Evolutionary conservation across 1,140 invertebrate species (phyloP), one percentile per base, ranked within the genome.

Genomic region (Tyrophagus putrescentiae): DNA sequence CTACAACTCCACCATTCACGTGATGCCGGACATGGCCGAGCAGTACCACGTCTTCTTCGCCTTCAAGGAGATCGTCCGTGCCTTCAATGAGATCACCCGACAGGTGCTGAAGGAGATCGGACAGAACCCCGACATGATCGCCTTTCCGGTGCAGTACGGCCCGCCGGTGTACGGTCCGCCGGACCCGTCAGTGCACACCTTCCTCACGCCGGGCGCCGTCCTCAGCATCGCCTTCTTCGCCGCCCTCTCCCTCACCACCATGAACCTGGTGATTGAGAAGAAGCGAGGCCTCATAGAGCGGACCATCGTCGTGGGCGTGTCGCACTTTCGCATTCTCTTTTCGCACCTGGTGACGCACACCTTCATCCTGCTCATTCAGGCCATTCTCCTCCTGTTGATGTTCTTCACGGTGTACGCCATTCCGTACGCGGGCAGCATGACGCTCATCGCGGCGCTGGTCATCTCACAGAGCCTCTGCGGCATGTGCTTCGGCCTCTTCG

Each of bases 191-290:
- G 93, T 94, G 69, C 92, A 87, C 2, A 85, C 93, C 72, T 96
- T 95, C 72, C 90, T 93, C 62, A 88, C 91, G 29, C 90, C 91
- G 36, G 91, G 90, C 65, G 84, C 94, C 58, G 90, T 94, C 69
- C 74, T 94, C 62, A 41, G 88, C 16, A 92, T 94, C 67, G 86
- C 91, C 1, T 95, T 92, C 76, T 94, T 94, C 78, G 78, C 95
- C 73, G 88, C 91, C 23, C 87, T 93, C 11, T 88, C 89, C n/a
- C 71, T 95, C 50, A 95, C 90, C 13, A 89, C 89, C 3, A 84
- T 91, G 9, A 83, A 85, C 1, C 80, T 96, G 70, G 84, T 96
- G 41, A 82, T 92, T 58, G 92, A 96, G 70, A 78, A 86, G 64
- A 90, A 87, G 63, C 87, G 91, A 73, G 88, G 88, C 25, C 73